Evolutionary conservation across 2,113 vertebrate species (phyloP).

Genomic region (Perccottus glenii): DNA sequence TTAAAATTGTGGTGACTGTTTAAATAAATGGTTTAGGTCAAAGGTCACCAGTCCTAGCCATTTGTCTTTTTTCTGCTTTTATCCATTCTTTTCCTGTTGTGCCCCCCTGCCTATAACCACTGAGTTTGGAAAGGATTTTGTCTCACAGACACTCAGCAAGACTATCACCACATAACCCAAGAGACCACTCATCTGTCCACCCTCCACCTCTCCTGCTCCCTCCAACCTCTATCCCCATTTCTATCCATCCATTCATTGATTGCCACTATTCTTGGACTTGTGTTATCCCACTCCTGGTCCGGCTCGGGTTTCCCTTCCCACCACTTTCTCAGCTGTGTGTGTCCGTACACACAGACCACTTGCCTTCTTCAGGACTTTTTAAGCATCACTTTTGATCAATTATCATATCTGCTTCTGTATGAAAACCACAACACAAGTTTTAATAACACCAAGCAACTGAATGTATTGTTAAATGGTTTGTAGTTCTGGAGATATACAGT

Average conservation of each 20-base stretch:
- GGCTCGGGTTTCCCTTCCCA: constrained; percentile 78
- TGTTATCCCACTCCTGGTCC: constrained; percentile 78
- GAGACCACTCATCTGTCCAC: constrained; percentile 85
- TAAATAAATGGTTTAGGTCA: no score
- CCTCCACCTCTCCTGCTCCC: constrained; percentile 65
- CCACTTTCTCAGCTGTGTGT: constrained; percentile 50
- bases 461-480: background rate
- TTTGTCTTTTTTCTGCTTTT: constrained; percentile 65
- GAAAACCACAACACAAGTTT: constrained; percentile 3
- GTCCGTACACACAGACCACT: constrained; percentile 13
- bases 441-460: background rate
- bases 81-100: constrained; percentile 58
- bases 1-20: no score
- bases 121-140: constrained; percentile 81
- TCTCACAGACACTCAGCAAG: constrained; percentile 90
- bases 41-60: constrained; percentile 18
- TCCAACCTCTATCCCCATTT: constrained; percentile 46
- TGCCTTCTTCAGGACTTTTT: constrained; percentile 35
- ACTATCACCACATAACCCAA: constrained; percentile 88
- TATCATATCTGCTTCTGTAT: constrained; percentile 14
- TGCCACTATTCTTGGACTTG: constrained; percentile 92
- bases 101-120: constrained; percentile 64
- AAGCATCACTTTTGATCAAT: constrained; percentile 43
- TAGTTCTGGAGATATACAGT: constrained; percentile 12
- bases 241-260: constrained; percentile 91